Percentiles rank a stretch among this genome's conserved stretches.
phyloP scores from a whole-genome alignment of 2,797 vertebrate species.

The Acipenser transmontanus region DNA sequence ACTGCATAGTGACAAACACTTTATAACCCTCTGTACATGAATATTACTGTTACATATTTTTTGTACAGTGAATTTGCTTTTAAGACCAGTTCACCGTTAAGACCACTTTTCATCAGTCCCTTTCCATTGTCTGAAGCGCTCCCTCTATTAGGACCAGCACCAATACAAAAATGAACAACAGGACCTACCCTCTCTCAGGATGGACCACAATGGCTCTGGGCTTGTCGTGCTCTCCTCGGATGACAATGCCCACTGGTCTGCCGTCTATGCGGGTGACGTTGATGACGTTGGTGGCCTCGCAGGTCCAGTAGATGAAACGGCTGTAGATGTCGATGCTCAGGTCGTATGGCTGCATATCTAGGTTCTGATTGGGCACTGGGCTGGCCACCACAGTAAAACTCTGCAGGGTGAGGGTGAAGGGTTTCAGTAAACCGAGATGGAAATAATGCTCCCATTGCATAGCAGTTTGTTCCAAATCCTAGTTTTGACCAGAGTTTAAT shows the following conservation, averaged over 20 bases:
- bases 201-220: constrained; percentile 92
- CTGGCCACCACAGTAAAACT: constrained; percentile 82
- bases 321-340: constrained; percentile 96
- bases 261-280: constrained; percentile 87
- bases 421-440: too few species aligned
- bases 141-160: not conserved
- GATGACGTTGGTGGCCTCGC: constrained; percentile 91
- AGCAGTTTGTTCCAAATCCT: too few species aligned
- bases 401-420: constrained; percentile 45
- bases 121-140: not conserved
- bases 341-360: constrained; percentile 86
- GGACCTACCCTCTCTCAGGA: constrained; percentile 85
- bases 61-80: too few species aligned
- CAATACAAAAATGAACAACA: constrained; percentile 2
- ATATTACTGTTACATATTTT: too few species aligned
- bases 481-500: too few species aligned
- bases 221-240: constrained; percentile 81
- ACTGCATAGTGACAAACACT: too few species aligned
- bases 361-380: constrained; percentile 62
- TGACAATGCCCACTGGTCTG: constrained; percentile 79
- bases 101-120: too few species aligned
- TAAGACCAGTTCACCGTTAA: too few species aligned
- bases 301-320: constrained; percentile 98
- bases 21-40: too few species aligned
- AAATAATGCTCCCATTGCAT: too few species aligned